A percentile compares a stretch with the other conserved stretches of the same genome.
These are phyloP conservation scores for Darevskia nairensis DNA, from an alignment of 2,797 vertebrate species.

Conservation along the genomic window DNA sequence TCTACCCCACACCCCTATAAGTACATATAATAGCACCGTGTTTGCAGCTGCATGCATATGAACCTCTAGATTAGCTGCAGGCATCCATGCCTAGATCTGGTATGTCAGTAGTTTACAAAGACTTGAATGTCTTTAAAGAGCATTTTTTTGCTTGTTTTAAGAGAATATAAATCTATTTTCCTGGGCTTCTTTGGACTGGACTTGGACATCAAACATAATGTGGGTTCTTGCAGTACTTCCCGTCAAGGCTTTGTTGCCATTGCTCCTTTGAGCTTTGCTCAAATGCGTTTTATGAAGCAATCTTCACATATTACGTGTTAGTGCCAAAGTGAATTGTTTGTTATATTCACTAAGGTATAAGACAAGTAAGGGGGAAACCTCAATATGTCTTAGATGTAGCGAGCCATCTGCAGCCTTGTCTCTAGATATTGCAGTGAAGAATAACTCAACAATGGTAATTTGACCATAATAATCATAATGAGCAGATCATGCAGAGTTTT, in stretches of 20 bases:
- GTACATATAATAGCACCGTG: neutral
- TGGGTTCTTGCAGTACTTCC: neutral
- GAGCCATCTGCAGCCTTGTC: neutral
- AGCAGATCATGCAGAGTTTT: slow-evolving; percentile 15
- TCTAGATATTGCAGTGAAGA: neutral
- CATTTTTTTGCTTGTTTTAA: neutral
- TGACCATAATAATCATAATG: slow-evolving; percentile 37
- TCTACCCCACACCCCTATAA: too few relatives aligned
- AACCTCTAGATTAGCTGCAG: neutral
- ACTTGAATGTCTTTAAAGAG: neutral
- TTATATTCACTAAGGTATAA: neutral
- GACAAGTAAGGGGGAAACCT: neutral
- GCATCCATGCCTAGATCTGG: neutral
- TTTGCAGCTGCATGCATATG: neutral
- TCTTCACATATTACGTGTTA: neutral
- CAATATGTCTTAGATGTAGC: slow-evolving; percentile 13
- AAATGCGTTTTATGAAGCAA: neutral
- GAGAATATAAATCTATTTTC: neutral
- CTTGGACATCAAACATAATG: neutral
- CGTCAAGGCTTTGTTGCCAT: neutral
- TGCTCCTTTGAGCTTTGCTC: neutral
- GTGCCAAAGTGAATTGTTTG: neutral
- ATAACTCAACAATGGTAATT: slow-evolving; percentile 12
- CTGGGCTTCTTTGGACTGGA: neutral
- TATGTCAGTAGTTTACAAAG: neutral